Evolutionary conservation across 1,140 invertebrate genomes (phyloP).

Genomic region (Drosophila chauvacae): DNA sequence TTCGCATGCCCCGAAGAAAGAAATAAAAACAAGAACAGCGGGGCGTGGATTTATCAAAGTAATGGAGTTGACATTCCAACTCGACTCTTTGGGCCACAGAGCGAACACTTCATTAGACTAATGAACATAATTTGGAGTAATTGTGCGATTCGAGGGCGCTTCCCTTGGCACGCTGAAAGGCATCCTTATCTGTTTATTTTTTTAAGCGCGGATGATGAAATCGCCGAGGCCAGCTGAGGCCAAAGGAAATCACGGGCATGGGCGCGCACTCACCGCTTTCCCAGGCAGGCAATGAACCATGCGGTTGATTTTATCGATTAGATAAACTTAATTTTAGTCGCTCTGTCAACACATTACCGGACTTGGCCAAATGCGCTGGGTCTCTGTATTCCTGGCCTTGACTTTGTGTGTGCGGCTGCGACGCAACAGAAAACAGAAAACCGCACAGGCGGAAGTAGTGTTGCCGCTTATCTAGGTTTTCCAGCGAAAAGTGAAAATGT

Average conservation of each 20-base stretch:
- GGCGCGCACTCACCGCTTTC: conserved; percentile 23
- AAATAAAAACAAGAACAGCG: conserved; percentile 17
- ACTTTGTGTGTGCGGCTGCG: conserved; percentile 54
- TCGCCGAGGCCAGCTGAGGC: conserved; percentile 16
- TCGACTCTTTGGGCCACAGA: conserved; percentile 46
- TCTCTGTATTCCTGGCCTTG: conserved; percentile 47
- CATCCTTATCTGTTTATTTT: conserved; percentile 30
- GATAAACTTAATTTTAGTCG: conserved; percentile 82
- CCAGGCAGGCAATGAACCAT: conserved; percentile 50
- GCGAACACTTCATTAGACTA: conserved; percentile 74
- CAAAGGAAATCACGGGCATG: conserved; percentile 45
- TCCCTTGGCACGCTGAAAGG: not conserved
- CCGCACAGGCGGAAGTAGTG: conserved; percentile 69
- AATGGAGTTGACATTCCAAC: conserved; percentile 18
- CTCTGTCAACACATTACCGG: conserved; percentile 47
- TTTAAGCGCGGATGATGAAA: conserved; percentile 37
- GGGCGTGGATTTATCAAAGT: conserved; percentile 43
- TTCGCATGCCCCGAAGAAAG: not conserved
- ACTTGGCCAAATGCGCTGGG: conserved; percentile 16
- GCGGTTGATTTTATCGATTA: conserved; percentile 69
- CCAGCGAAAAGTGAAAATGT: conserved; percentile 68
- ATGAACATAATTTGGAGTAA: conserved; percentile 75
- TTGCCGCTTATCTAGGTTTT: conserved; percentile 44
- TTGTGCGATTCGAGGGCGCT: conserved; percentile 52
- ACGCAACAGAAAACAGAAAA: conserved; percentile 13